Conservation (phyloP, 2,113 vertebrate species). For the Thamnophis sirtalis region DNA sequence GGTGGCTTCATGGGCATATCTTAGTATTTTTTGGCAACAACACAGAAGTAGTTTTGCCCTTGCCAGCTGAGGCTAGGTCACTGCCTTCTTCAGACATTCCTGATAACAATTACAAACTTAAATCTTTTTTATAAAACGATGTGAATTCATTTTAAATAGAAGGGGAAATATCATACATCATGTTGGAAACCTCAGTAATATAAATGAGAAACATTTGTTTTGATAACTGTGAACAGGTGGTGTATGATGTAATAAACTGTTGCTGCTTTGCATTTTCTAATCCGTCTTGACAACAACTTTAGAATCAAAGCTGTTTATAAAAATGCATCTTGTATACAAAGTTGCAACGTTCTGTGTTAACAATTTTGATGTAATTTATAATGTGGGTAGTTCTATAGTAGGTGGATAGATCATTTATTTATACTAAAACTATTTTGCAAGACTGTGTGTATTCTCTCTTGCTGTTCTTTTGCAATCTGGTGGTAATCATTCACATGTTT, state of each 20-base stretch:
- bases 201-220: neutral
- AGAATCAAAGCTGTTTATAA: neutral
- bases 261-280: neutral
- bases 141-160: neutral
- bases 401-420: neutral
- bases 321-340: conserved; percentile 22
- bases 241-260: neutral
- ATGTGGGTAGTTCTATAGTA: neutral
- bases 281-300: neutral
- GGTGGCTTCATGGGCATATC: neutral
- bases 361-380: conserved; percentile 46
- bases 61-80: neutral
- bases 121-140: neutral
- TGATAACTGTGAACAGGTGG: neutral
- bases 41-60: neutral
- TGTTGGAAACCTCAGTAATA: neutral
- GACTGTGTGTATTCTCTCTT: conserved; percentile 16
- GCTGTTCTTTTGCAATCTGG: neutral
- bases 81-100: neutral
- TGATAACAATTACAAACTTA: neutral
- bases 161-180: neutral
- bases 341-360: conserved; percentile 8
- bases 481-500: conserved; percentile 20
- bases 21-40: neutral
- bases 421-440: conserved; percentile 1